Percentiles rank a stretch among this genome's conserved stretches.
These are phyloP conservation scores for Cremastobaeus sp. DNA, from an alignment of 2,888 invertebrate genomes.

Conservation along the genomic window DNA sequence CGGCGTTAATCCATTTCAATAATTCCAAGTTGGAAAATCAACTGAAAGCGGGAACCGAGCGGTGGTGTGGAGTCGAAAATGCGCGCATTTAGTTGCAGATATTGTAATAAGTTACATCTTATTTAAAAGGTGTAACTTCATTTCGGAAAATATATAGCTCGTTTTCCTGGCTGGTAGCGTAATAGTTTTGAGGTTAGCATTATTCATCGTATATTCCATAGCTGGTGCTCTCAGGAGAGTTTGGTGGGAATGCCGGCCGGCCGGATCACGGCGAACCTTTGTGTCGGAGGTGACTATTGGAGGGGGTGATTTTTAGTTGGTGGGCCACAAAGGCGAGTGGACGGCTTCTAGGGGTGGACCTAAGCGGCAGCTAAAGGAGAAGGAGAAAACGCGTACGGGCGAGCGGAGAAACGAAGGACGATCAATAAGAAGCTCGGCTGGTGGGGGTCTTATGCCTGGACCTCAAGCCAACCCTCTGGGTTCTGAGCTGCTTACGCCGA, in stretches of 20 bases:
- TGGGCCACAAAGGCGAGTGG: constrained; percentile 74
- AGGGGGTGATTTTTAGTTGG: constrained; percentile 74
- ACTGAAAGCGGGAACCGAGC: constrained; percentile 5
- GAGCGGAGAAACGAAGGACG: constrained; percentile 76
- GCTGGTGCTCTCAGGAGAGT: constrained; percentile 52
- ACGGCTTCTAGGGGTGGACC: constrained; percentile 71
- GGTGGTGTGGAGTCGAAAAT: constrained; percentile 9
- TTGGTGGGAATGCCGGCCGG: constrained; percentile 57
- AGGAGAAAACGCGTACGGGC: constrained; percentile 66
- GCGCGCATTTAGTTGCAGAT: constrained; percentile 46
- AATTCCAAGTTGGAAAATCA: constrained; percentile 14
- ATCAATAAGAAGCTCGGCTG: constrained; percentile 77
- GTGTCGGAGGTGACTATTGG: constrained; percentile 67
- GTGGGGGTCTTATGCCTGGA: constrained; percentile 77
- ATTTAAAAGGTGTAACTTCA: constrained; percentile 59
- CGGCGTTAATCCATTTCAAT: constrained; percentile 24
- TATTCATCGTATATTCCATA: constrained; percentile 61
- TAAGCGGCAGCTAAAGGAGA: constrained; percentile 72
- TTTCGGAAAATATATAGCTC: constrained; percentile 58
- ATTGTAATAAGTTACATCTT: constrained; percentile 56
- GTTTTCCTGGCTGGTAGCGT: constrained; percentile 56
- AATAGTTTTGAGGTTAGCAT: constrained; percentile 61
- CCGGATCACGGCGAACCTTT: constrained; percentile 66
- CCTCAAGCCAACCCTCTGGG: constrained; percentile 74
- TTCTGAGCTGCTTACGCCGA: constrained; percentile 72